A percentile compares a stretch with the other conserved stretches of the same genome.
Conservation (phyloP, 2,113 vertebrate genomes). For the Physeter macrocephalus region DNA sequence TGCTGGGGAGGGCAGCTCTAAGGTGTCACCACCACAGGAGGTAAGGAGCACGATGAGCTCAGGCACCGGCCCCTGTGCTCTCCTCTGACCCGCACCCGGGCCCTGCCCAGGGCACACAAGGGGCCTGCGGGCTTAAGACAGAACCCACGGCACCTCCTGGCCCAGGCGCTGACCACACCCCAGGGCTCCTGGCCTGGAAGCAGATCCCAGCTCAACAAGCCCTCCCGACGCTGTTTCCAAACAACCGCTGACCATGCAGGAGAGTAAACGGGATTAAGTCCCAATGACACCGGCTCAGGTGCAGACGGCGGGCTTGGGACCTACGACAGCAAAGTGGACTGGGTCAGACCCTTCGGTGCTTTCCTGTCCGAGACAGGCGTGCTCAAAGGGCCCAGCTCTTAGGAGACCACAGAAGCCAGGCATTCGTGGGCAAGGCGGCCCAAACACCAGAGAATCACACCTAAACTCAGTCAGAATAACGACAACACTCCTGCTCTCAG, state of each 20-base stretch:
- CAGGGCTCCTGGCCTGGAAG: not conserved
- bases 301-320: not conserved
- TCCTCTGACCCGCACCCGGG: accelerated
- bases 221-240: not conserved
- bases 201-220: not conserved
- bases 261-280: not conserved
- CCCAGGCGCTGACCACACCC: not conserved
- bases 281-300: not conserved
- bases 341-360: not conserved
- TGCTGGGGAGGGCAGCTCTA: not conserved
- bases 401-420: not conserved
- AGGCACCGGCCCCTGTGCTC: not conserved
- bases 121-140: not conserved
- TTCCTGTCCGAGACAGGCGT: not conserved
- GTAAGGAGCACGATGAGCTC: not conserved
- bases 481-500: not conserved
- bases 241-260: not conserved
- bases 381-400: not conserved
- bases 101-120: not conserved
- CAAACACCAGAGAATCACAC: not conserved
- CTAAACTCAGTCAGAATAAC: not conserved
- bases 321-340: accelerated
- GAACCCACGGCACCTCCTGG: not conserved
- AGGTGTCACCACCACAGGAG: accelerated
- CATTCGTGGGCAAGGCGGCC: not conserved